These are phyloP conservation scores for Sternarchorhynchus goeldii DNA, from an alignment of 2,797 vertebrate species.

Conservation along the genomic window DNA sequence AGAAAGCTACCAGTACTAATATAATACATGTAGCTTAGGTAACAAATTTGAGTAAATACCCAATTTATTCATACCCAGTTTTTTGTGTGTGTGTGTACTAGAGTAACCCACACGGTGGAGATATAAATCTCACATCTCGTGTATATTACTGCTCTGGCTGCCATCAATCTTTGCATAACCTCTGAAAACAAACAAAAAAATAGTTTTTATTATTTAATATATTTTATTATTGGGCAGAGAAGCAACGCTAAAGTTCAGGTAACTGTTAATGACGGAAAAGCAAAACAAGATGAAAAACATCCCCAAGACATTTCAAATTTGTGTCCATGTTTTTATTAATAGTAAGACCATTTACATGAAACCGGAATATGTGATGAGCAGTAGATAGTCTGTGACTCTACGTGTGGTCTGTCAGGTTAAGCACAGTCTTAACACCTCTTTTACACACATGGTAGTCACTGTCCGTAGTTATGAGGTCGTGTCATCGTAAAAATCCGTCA, in stretches of 20 bases:
- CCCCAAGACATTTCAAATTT: background rate
- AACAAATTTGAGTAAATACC: too few relatives aligned
- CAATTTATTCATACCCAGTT: too few relatives aligned
- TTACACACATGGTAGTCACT: slow-evolving; percentile 71
- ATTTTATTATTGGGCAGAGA: too few relatives aligned
- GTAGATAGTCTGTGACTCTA: slow-evolving; percentile 21
- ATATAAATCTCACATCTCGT: too few relatives aligned
- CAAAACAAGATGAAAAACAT: background rate
- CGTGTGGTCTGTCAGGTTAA: slow-evolving; percentile 32
- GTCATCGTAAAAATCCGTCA: slow-evolving; percentile 81
- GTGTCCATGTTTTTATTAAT: slow-evolving; percentile 26
- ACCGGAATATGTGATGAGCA: slow-evolving; percentile 12
- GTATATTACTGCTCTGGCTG: too few relatives aligned
- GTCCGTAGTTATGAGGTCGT: slow-evolving; percentile 80
- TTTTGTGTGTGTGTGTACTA: too few relatives aligned
- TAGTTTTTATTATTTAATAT: too few relatives aligned
- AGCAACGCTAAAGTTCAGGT: background rate
- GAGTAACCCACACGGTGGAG: too few relatives aligned
- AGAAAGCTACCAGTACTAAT: too few relatives aligned
- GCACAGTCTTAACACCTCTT: slow-evolving; percentile 13
- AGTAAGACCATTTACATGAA: slow-evolving; percentile 31
- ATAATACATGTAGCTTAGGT: too few relatives aligned
- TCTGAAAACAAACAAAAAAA: too few relatives aligned
- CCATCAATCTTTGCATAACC: too few relatives aligned
- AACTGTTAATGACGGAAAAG: background rate